Base-by-base conservation (phyloP, 1,140 invertebrate genomes). In the Triops longicaudatus region DNA sequence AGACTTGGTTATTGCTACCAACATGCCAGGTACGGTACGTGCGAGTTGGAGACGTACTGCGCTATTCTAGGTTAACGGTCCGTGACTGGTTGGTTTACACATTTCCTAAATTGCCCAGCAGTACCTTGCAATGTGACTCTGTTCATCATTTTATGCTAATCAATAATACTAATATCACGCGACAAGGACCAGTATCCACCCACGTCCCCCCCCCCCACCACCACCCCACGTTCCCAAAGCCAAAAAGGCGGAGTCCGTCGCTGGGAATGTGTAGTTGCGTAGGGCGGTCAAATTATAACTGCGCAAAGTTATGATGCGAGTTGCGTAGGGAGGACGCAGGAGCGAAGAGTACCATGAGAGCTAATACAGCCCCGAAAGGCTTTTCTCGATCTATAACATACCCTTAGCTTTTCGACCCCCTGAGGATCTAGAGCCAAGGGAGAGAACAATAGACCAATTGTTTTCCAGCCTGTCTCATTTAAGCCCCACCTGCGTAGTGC, bases 371-470 rank as follows among this genome's bases (percentile, higher is more conserved):
- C 50, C 50, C 50, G 22, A 22, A 63, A 63, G 17, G 50, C 50
- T 63, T 63, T 63, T 22, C 31, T 37, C 50, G 50, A 63, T 63
- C 50, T 63, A 63, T 63, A n/a, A 63, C 50, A 22, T 63, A 14
- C n/a, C 50, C 50, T 63, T 63, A 63, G 50, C 50, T 63, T 63
- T 63, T 63, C 50, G 50, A 63, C 50, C 50, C 50, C 50, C 50
- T 63, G 22, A 14, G 50, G 50, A 14, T 22, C 50, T 63, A 14
- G 10, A 63, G 50, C 50, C 3, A 63, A 63, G 50, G 50, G 50
- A 63, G 50, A 63, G 50, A 63, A 63, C 50, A 63, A 63, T 63
- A 63, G 50, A 63, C 50, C 50, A 63, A 63, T 63, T 63, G 50
- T 63, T 63, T 63, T 63, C 50, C 50, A 63, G 50, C 50, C 50